A percentile compares a stretch with the other conserved stretches of the same genome.
phyloP scores from a whole-genome alignment of 1,140 invertebrate species.

The Drosophila kepulauana region DNA sequence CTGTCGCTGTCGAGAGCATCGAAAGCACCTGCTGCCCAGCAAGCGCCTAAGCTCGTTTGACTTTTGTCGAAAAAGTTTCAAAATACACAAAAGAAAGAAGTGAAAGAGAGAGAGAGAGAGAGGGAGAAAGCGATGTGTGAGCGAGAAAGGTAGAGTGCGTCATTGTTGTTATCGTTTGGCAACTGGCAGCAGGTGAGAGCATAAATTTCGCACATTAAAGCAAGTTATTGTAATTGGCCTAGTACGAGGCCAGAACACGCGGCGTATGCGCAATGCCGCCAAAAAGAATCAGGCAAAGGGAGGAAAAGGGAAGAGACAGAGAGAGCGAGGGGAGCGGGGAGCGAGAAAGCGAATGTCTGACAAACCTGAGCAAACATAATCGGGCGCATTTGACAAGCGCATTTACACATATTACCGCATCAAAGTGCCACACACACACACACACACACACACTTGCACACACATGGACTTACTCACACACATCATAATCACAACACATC shows the following conservation, averaged over 20 bases:
- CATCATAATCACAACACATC: conserved; percentile 82
- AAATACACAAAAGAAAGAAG: conserved; percentile 15
- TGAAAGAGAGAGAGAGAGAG: not conserved
- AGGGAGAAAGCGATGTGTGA: not conserved
- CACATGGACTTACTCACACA: conserved; percentile 14
- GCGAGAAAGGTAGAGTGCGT: not conserved
- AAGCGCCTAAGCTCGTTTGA: conserved; percentile 40
- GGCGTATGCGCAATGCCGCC: conserved; percentile 40
- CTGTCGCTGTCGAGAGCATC: conserved; percentile 56
- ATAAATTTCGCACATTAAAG: conserved; percentile 56
- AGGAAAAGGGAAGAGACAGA: no score
- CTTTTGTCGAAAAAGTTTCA: conserved; percentile 55
- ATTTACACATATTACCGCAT: conserved; percentile 79
- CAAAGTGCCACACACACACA: conserved; percentile 35
- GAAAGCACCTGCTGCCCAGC: conserved; percentile 62
- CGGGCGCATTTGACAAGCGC: conserved; percentile 75
- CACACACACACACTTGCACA: conserved; percentile 14
- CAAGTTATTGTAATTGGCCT: conserved; percentile 47
- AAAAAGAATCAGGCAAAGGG: conserved; percentile 7
- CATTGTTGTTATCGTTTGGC: conserved; percentile 13
- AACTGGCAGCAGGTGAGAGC: conserved; percentile 58
- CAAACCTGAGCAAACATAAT: conserved; percentile 68
- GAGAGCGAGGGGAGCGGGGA: not conserved
- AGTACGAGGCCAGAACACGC: conserved; percentile 14
- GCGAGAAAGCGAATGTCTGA: conserved; percentile 38